phyloP scores from a whole-genome alignment of 2,888 invertebrate species.

The Crepidodera aurea region DNA sequence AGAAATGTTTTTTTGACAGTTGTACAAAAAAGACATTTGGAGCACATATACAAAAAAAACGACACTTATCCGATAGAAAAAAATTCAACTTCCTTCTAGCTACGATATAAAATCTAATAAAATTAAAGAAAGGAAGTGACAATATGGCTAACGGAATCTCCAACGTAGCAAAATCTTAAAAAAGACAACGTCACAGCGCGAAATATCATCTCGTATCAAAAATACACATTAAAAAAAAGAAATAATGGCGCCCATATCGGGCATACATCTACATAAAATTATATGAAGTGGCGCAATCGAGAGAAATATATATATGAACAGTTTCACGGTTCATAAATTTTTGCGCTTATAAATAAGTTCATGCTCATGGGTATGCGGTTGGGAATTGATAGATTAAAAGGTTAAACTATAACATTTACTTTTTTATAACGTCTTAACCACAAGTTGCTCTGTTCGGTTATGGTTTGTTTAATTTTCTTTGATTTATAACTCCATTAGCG shows the following conservation, averaged over 20 bases:
- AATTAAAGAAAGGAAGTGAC: background rate
- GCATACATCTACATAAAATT: conserved; percentile 41
- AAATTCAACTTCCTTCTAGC: no score
- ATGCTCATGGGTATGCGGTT: conserved; percentile 44
- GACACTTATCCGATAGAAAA: no score
- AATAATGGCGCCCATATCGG: conserved; percentile 35
- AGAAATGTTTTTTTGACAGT: no score
- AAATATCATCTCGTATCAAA: conserved; percentile 13
- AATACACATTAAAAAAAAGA: conserved; percentile 24
- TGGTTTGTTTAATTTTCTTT: conserved; percentile 46
- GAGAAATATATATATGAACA: conserved; percentile 36
- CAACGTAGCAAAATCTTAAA: background rate
- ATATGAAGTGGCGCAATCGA: conserved; percentile 43
- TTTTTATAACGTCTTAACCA: conserved; percentile 48
- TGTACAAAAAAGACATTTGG: no score
- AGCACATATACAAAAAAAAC: no score
- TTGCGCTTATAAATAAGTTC: conserved; percentile 44
- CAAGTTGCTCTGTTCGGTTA: conserved; percentile 44
- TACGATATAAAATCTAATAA: no score
- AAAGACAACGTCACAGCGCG: conserved; percentile 13
- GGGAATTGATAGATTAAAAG: conserved; percentile 51
- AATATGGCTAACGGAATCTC: conserved; percentile 5
- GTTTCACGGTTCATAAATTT: conserved; percentile 48
- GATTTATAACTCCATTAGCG: conserved; percentile 44
- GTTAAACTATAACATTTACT: conserved; percentile 46